Conservation (phyloP, 2,888 invertebrate genomes). For the Chaitophorus viminalis region DNA sequence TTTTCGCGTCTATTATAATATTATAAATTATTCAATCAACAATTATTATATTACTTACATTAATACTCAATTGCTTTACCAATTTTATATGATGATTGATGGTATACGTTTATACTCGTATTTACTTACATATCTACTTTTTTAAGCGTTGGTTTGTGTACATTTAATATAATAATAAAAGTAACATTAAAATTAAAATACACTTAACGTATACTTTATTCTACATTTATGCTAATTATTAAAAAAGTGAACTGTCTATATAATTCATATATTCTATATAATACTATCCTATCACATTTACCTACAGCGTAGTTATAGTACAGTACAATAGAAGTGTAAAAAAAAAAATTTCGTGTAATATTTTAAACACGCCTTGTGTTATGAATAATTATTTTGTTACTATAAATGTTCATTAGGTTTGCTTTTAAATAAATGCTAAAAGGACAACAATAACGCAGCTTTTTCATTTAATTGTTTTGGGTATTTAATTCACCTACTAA, state of each 20-base stretch:
- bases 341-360: conserved; percentile 13
- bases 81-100: no score
- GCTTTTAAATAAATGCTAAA: neutral
- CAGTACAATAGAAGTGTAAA: conserved; percentile 15
- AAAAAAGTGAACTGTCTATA: neutral
- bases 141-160: no score
- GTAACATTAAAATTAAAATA: neutral
- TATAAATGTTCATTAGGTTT: neutral
- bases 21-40: no score
- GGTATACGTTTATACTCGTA: no score
- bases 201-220: neutral
- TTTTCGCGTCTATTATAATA: no score
- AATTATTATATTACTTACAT: no score
- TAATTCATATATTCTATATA: neutral
- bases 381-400: conserved; percentile 5
- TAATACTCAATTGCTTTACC: no score
- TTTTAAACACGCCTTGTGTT: neutral
- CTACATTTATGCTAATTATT: conserved; percentile 8
- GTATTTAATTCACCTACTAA: neutral
- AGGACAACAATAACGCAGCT: neutral
- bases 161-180: neutral
- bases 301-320: neutral
- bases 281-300: neutral
- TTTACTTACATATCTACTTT: no score
- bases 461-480: neutral